Evolutionary conservation across 2,888 invertebrate genomes (phyloP).

Genomic region (Lacanobia wlatinum): DNA sequence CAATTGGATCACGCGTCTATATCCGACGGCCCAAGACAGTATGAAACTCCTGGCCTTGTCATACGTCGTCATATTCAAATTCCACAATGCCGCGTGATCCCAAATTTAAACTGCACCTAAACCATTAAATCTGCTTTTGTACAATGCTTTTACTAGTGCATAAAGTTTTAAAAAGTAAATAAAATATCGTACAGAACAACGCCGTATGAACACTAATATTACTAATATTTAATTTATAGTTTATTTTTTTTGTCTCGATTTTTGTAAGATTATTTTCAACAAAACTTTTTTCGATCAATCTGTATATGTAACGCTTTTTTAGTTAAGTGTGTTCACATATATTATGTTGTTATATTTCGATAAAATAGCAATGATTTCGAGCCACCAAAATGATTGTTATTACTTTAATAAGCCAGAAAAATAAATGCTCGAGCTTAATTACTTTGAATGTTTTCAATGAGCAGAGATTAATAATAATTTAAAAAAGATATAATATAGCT

Average conservation of each 20-base stretch:
- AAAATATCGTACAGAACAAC: not conserved
- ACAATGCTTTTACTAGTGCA: no score
- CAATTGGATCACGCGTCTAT: no score
- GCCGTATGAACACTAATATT: not conserved
- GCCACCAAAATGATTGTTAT: constrained; percentile 2
- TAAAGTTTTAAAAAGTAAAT: not conserved
- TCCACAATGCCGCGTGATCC: not conserved
- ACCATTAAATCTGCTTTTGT: not conserved
- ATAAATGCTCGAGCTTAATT: not conserved
- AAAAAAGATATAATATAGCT: constrained; percentile 2
- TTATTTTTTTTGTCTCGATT: not conserved
- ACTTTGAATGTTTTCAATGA: constrained; percentile 4
- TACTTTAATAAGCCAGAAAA: not conserved
- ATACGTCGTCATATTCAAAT: not conserved
- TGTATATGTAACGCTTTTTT: constrained; percentile 2
- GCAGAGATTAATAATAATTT: not conserved
- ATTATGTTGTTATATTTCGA: constrained; percentile 17
- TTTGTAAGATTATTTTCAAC: not conserved
- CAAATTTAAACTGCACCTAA: no score
- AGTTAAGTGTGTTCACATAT: not conserved
- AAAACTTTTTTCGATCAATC: not conserved
- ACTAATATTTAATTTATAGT: no score
- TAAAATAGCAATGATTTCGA: constrained; percentile 15
- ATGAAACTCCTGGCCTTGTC: not conserved
- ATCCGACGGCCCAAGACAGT: not conserved